Conservation (phyloP, 2,888 invertebrate genomes). For the Lycia hirtaria region DNA sequence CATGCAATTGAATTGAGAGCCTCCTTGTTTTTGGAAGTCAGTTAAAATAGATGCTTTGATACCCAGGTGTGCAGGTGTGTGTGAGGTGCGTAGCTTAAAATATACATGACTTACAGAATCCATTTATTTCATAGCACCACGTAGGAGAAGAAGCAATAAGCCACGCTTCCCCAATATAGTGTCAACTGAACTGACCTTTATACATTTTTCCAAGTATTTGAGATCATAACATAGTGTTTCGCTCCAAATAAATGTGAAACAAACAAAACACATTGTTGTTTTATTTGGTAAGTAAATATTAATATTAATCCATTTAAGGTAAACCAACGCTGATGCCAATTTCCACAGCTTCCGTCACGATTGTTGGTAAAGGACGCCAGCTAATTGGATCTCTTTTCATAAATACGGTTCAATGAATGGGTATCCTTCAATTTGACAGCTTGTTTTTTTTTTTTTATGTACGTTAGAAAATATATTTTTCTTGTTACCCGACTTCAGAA, state of each 20-base stretch:
- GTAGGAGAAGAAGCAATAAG: too few relatives aligned
- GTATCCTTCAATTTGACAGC: not conserved
- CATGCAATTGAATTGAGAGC: too few relatives aligned
- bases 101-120: too few relatives aligned
- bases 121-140: too few relatives aligned
- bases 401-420: slow-evolving; percentile 10
- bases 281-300: slow-evolving; percentile 10
- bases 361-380: not conserved
- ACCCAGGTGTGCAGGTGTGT: too few relatives aligned
- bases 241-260: not conserved
- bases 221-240: not conserved
- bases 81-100: too few relatives aligned
- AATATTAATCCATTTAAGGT: slow-evolving; percentile 13
- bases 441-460: not conserved
- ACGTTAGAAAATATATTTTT: too few relatives aligned
- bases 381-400: slow-evolving; percentile 5
- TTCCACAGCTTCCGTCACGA: slow-evolving; percentile 1
- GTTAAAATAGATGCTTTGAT: too few relatives aligned
- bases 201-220: not conserved
- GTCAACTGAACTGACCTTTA: not conserved
- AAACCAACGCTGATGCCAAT: slow-evolving; percentile 4
- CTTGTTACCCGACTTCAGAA: too few relatives aligned
- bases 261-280: slow-evolving; percentile 6
- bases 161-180: too few relatives aligned
- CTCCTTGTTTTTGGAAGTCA: too few relatives aligned